Conservation (phyloP, 1,140 invertebrate species). For the Odontomachus brunneus region DNA sequence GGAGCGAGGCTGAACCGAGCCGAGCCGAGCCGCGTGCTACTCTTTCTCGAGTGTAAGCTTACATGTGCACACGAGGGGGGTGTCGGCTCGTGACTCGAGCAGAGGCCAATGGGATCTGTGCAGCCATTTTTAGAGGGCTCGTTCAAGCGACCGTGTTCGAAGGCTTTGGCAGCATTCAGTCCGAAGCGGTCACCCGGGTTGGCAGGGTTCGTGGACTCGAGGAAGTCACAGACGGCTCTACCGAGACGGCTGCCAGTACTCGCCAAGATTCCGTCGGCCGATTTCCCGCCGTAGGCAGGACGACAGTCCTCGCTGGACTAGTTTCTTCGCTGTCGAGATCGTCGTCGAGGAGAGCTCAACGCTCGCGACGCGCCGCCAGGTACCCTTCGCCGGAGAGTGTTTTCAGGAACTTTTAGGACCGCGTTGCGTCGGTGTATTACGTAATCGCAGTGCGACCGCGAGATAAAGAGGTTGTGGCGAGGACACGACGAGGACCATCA, state of each 20-base stretch:
- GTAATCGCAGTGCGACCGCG: constrained; percentile 40
- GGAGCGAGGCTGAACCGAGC: constrained; percentile 37
- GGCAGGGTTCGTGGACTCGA: constrained; percentile 70
- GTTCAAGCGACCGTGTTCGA: constrained; percentile 76
- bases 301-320: neutral
- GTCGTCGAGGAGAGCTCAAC: neutral
- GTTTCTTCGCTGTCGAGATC: neutral
- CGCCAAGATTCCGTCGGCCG: neutral
- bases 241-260: neutral
- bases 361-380: constrained; percentile 26
- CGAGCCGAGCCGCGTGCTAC: constrained; percentile 57
- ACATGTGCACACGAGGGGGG: constrained; percentile 78
- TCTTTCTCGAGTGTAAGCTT: constrained; percentile 84
- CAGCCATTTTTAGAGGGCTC: constrained; percentile 85
- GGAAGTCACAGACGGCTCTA: neutral
- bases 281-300: neutral
- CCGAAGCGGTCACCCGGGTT: constrained; percentile 80
- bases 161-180: constrained; percentile 85
- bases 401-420: constrained; percentile 21
- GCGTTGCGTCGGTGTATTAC: constrained; percentile 56
- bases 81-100: constrained; percentile 74
- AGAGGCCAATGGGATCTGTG: constrained; percentile 84
- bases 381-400: constrained; percentile 36
- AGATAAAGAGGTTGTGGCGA: neutral
- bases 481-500: neutral